Conservation (phyloP, 2,888 invertebrate genomes). For the Cantharis rufa region DNA sequence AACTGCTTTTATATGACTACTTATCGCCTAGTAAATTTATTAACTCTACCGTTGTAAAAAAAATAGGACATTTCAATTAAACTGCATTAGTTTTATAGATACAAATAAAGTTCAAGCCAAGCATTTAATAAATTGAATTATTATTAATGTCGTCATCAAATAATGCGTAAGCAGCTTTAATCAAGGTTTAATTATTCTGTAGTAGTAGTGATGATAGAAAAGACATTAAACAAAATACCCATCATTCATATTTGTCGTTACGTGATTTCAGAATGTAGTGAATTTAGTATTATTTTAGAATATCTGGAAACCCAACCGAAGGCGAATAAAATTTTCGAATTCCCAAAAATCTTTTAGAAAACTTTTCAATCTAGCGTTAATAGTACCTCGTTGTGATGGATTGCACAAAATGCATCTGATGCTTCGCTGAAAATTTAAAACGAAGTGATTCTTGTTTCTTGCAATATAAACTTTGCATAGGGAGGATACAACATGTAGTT, state of each 20-base stretch:
- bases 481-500: too few relatives aligned
- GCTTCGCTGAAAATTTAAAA: neutral
- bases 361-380: too few relatives aligned
- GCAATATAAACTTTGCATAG: neutral
- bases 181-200: neutral
- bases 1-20: neutral
- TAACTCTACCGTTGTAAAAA: conserved; percentile 1
- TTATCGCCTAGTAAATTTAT: neutral
- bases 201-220: neutral
- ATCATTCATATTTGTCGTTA: neutral
- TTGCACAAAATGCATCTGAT: neutral
- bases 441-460: neutral
- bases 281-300: too few relatives aligned
- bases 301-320: too few relatives aligned
- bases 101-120: neutral
- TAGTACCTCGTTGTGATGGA: neutral
- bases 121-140: neutral
- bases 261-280: neutral
- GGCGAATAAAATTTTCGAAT: neutral
- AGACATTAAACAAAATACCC: neutral
- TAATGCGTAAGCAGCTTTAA: neutral
- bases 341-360: neutral
- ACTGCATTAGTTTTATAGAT: neutral
- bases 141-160: neutral
- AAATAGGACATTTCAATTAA: neutral